Evolutionary conservation across 2,113 vertebrate species (phyloP).

Genomic region (Dissostichus mawsoni): DNA sequence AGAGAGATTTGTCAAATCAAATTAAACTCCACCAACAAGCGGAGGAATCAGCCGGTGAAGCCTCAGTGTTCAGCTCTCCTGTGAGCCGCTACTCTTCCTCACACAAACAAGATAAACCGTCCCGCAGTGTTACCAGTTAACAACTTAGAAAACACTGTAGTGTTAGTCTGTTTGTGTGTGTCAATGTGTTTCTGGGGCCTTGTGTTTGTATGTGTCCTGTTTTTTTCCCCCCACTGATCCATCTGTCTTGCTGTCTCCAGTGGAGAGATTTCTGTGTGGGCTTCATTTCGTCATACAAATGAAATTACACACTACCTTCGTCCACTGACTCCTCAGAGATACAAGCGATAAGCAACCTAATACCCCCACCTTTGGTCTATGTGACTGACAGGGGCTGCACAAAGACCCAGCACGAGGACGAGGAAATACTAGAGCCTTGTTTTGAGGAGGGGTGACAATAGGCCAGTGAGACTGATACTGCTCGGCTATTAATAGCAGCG

Average conservation of each 20-base stretch:
- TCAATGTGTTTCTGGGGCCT: background rate
- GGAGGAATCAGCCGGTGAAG: conserved; percentile 17
- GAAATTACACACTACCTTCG: background rate
- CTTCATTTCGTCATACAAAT: conserved; percentile 18
- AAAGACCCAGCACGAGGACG: conserved; percentile 41
- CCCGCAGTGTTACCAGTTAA: conserved; percentile 25
- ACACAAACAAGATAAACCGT: conserved; percentile 16
- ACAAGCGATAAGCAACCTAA: conserved; percentile 47
- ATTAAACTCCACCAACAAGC: conserved; percentile 42
- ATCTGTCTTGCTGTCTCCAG: conserved; percentile 36
- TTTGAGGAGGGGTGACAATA: conserved; percentile 49
- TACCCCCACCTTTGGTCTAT: conserved; percentile 23
- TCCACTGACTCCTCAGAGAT: conserved; percentile 5
- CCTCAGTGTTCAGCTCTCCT: conserved; percentile 20
- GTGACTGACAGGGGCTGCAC: conserved; percentile 31
- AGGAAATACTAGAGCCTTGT: conserved; percentile 62
- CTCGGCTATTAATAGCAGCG: conserved; percentile 63
- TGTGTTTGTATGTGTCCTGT: conserved; percentile 5
- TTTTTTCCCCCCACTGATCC: background rate
- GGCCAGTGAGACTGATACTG: conserved; percentile 46
- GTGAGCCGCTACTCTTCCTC: background rate
- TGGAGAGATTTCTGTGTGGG: conserved; percentile 22
- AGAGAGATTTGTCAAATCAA: conserved; percentile 48
- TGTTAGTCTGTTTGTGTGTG: background rate
- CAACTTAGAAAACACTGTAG: conserved; percentile 28